phyloP scores from a whole-genome alignment of 2,797 vertebrate genomes.

The Rhynchonycteris naso region DNA sequence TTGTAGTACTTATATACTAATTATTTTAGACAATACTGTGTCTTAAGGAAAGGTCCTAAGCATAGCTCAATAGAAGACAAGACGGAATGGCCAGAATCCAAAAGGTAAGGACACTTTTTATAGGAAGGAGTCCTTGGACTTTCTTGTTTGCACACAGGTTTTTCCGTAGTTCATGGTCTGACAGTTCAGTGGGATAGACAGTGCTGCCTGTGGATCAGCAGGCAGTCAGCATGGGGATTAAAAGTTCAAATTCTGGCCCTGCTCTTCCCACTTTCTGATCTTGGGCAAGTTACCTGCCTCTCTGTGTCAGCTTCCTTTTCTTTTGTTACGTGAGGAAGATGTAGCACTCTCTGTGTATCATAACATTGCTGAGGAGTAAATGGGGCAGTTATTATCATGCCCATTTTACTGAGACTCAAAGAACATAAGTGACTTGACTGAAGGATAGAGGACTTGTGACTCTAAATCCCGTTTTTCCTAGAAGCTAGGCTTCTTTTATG shows the following conservation, averaged over 20 bases:
- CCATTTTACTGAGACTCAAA: not conserved
- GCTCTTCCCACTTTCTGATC: not conserved
- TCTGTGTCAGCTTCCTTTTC: not conserved
- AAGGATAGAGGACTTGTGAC: slow-evolving; percentile 28
- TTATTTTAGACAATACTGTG: not conserved
- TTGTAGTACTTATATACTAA: not conserved
- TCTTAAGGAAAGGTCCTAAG: not conserved
- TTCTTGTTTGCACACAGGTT: not conserved
- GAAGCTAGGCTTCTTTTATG: not conserved
- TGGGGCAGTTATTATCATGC: not conserved
- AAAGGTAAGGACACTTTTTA: not conserved
- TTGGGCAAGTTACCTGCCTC: not conserved
- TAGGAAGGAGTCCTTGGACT: not conserved
- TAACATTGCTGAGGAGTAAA: not conserved
- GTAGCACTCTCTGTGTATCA: not conserved
- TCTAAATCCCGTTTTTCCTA: not conserved
- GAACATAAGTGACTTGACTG: not conserved
- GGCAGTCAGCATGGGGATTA: not conserved
- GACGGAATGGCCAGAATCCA: not conserved
- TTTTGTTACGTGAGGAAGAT: not conserved
- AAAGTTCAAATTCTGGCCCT: not conserved
- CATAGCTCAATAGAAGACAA: not conserved
- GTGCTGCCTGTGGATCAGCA: not conserved
- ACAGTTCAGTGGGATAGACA: not conserved
- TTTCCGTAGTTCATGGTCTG: not conserved